Percentiles rank a stretch among this genome's conserved stretches.
Evolutionary conservation across 2,113 vertebrate genomes (phyloP).

Genomic region (Embiotoca jacksoni): DNA sequence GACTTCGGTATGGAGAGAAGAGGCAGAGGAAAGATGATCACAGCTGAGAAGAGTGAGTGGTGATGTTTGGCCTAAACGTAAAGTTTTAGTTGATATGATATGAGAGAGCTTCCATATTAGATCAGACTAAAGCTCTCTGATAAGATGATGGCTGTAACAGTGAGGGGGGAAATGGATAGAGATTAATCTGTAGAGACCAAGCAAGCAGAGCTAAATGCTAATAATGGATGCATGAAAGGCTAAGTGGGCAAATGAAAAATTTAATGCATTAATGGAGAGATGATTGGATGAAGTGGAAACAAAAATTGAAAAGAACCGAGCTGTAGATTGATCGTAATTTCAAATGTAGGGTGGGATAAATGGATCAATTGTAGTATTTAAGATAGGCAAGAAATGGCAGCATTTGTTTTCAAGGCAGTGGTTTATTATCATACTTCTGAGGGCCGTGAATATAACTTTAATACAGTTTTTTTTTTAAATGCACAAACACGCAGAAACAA

Average conservation of each 20-base stretch:
- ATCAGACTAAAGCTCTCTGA: conserved; percentile 32
- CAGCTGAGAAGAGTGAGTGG: not conserved
- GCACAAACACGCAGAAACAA: not conserved
- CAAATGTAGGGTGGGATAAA: not conserved
- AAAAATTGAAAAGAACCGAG: not conserved
- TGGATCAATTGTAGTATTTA: not conserved
- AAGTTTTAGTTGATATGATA: conserved; percentile 35
- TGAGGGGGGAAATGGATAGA: conserved; percentile 2
- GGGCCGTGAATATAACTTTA: conserved; percentile 18
- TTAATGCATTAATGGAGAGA: conserved; percentile 1
- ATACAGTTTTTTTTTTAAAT: conserved; percentile 19
- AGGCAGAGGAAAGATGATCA: not conserved
- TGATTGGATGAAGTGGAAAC: not conserved
- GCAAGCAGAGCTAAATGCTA: conserved; percentile 2
- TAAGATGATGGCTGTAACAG: conserved; percentile 19
- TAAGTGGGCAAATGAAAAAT: not conserved
- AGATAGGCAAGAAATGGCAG: not conserved
- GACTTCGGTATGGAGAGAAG: not conserved
- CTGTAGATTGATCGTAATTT: no score
- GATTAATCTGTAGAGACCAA: conserved; percentile 2
- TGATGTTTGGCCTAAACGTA: not conserved
- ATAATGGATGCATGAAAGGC: conserved; percentile 30
- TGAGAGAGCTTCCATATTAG: conserved; percentile 34
- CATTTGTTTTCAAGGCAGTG: conserved; percentile 1
- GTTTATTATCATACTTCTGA: conserved; percentile 4